A percentile compares a stretch with the other conserved stretches of the same genome.
phyloP scores from a whole-genome alignment of 2,888 invertebrate genomes.

The Stenichneumon culpator region DNA sequence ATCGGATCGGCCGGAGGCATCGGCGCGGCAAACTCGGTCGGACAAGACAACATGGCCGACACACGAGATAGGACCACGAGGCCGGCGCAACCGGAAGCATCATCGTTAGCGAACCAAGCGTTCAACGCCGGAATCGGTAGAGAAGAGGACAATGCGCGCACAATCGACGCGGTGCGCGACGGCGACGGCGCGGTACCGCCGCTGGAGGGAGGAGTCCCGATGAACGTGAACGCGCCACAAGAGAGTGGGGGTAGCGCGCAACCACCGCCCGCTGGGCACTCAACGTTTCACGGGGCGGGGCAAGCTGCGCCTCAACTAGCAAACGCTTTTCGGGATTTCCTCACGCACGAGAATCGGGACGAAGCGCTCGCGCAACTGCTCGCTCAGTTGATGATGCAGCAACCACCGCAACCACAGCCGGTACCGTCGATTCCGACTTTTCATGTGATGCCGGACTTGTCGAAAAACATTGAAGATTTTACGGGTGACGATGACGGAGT shows the following conservation, averaged over 20 bases:
- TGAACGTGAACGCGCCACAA: neutral
- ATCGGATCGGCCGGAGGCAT: too few relatives aligned
- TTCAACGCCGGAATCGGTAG: too few relatives aligned
- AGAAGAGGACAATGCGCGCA: too few relatives aligned
- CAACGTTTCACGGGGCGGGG: neutral
- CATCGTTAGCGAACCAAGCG: too few relatives aligned
- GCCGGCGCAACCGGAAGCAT: too few relatives aligned
- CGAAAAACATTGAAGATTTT: conserved; percentile 32
- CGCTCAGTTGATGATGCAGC: neutral
- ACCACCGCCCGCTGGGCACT: neutral
- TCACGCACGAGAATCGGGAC: conserved; percentile 5
- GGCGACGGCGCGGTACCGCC: neutral
- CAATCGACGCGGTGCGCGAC: neutral
- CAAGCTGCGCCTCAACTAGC: too few relatives aligned
- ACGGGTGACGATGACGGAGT: conserved; percentile 31
- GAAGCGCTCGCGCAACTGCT: conserved; percentile 11
- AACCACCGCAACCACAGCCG: too few relatives aligned
- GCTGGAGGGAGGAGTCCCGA: too few relatives aligned
- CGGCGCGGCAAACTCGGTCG: too few relatives aligned
- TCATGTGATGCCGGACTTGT: conserved; percentile 36
- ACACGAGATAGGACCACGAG: too few relatives aligned
- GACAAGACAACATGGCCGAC: too few relatives aligned
- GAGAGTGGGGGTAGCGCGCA: neutral
- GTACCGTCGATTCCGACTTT: neutral
- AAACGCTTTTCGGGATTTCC: too few relatives aligned